Base-by-base conservation (phyloP, 2,113 vertebrate genomes). In the Chascanopsetta lugubris region DNA sequence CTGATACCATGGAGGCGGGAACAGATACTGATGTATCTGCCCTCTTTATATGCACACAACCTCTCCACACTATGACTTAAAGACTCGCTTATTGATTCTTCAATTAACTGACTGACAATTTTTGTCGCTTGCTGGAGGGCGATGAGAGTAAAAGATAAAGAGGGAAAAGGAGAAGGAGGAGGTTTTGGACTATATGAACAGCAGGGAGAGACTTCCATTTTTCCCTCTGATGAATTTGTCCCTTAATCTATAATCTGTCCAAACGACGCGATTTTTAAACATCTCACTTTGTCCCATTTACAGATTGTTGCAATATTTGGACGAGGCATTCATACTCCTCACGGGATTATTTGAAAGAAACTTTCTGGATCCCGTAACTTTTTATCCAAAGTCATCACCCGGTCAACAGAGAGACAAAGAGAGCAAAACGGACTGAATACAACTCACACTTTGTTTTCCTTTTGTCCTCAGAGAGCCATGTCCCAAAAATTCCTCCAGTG, bases 401-500 rank as follows among this genome's bases (percentile, higher is more conserved):
- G 34, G 36, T 43, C 55, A 27, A 20, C 22, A 43, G 42, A 22
- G 36, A 30, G 13, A 20, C 22, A 43, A 32, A 22, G 36, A 3
- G 25, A 48, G 26, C 3, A 9, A 26, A 45, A 34, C 26, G 45
- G 24, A 4, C 9, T 5, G 36, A n/a, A 29, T 5, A 11, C 17
- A 38, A 8, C 17, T n/a, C 13, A 29, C 27, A 43, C 55, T 67
- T 69, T 62, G 48, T 50, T 3, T 74, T 22, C 24, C 10, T 21
- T 34, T 22, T 34, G 20, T 48, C 64, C 51, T 34, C 20, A 56
- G 18, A 48, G 40, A 72, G 34, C 13, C 0, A 15, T 64, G 40
- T 65, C 65, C 21, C 53, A 49, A 21, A 74, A 51, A 65, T 58
- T 63, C 48, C 69, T 68, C 53, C 42, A 25, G 56, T 72, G 56